These are phyloP conservation scores for Aleadryas rufinucha DNA, from an alignment of 2,113 vertebrate genomes.

Conservation along the genomic window DNA sequence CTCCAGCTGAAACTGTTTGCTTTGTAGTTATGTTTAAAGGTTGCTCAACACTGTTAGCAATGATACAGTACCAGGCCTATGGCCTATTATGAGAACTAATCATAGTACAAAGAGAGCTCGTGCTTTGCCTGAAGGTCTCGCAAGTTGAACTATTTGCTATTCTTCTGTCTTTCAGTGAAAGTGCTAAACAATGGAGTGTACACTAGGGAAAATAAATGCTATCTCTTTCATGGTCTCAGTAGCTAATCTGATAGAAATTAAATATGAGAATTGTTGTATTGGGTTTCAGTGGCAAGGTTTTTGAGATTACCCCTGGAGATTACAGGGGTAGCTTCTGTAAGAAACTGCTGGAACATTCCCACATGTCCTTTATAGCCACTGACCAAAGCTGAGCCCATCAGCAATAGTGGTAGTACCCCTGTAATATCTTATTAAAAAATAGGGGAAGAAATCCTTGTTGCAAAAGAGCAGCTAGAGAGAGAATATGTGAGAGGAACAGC, in stretches of 20 bases:
- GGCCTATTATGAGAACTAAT: not conserved
- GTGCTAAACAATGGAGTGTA: not conserved
- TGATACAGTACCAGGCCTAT: not conserved
- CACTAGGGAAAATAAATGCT: not conserved
- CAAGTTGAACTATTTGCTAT: not conserved
- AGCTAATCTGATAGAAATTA: not conserved
- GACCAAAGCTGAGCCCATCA: not conserved
- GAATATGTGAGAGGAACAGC: not conserved
- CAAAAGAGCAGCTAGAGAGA: not conserved
- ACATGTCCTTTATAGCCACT: accelerated
- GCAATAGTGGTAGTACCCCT: accelerated
- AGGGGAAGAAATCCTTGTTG: not conserved
- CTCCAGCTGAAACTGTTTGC: not conserved
- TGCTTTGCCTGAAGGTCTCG: not conserved
- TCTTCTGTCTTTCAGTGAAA: not conserved
- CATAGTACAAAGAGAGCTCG: not conserved
- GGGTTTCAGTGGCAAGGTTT: not conserved
- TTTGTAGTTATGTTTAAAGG: not conserved
- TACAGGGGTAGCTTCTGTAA: not conserved
- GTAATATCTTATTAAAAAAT: not conserved
- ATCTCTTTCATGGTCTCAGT: not conserved
- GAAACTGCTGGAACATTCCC: not conserved
- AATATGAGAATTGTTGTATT: not conserved
- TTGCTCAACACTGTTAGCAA: not conserved
- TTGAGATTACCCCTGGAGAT: not conserved